Evolutionary conservation across 2,113 vertebrate species (phyloP).

Genomic region (Coregonus clupeaformis): DNA sequence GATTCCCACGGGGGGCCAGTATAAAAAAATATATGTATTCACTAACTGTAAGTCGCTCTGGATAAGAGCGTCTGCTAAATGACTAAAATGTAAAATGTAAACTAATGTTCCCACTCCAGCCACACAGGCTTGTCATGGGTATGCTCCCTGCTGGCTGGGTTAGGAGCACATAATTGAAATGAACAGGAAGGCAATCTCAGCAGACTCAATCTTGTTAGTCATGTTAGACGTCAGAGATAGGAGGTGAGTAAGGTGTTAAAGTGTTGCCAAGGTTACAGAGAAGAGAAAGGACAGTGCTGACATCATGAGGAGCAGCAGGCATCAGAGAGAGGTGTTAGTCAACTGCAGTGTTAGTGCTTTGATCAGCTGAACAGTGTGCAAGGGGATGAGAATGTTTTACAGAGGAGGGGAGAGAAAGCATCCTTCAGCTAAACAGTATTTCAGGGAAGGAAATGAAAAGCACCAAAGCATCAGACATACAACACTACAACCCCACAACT

Average conservation of each 20-base stretch:
- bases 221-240: not conserved
- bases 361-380: slow-evolving; percentile 6
- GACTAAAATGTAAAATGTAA: too few species aligned
- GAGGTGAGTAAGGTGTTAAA: not conserved
- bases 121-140: not conserved
- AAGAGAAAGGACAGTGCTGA: not conserved
- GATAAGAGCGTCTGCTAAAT: too few species aligned
- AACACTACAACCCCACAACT: slow-evolving; percentile 16
- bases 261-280: slow-evolving; percentile 8
- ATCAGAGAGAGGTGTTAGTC: not conserved
- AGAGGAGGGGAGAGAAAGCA: slow-evolving; percentile 2
- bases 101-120: too few species aligned
- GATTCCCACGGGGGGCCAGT: too few species aligned
- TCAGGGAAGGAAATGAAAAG: not conserved
- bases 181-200: too few species aligned
- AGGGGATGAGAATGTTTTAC: slow-evolving; percentile 5
- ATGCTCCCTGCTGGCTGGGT: not conserved
- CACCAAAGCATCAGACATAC: slow-evolving; percentile 11
- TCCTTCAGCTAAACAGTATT: slow-evolving; percentile 9
- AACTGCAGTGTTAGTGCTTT: slow-evolving; percentile 27
- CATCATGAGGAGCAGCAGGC: not conserved
- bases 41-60: too few species aligned
- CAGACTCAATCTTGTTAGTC: not conserved
- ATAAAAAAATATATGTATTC: too few species aligned
- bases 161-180: not conserved